Base-by-base conservation (phyloP, 2,888 invertebrate species). In the Acanthosepion pharaonis region DNA sequence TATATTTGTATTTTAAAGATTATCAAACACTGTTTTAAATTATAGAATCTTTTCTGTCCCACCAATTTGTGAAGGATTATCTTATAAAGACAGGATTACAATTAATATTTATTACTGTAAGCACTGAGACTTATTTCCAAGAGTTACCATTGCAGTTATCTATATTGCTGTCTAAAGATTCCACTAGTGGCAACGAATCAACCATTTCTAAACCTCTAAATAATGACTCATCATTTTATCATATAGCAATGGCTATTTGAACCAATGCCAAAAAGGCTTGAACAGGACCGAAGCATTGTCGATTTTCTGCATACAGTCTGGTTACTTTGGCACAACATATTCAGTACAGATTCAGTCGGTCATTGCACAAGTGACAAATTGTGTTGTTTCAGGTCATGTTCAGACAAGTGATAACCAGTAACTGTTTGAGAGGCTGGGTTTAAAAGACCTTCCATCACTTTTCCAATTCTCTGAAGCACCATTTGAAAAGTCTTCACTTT, bases 151-250 rank as follows among this genome's bases (percentile, higher is more conserved):
- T 78, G n/a, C 78, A 23, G n/a, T 78, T 78, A 78, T 78, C 78
- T 78, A 78, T 78, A 78, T n/a, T 33, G n/a, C n/a, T 78, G n/a
- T 11, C 33, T n/a, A 78, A 78, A 78, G 9, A 78, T 78, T 78
- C 78, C n/a, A 33, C 78, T n/a, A n/a, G 78, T n/a, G 78, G n/a
- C n/a, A 78, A 78, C 78, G 18, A 33, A 78, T 11, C 33, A 78
- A 33, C 78, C 78, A 33, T 78, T 78, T 78, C 33, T 78, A 78
- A 78, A 78, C 33, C 78, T 78, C 78, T 78, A 78, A 78, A 78
- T 78, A 78, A 78, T 78, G 78, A 78, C 78, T 78, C 78, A 78
- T 78, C 78, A 78, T 78, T 78, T 78, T 78, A 78, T 78, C 78
- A 78, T 78, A 78, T 15, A n/a, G 78, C 78, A 78, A 78, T 78